phyloP scores from a whole-genome alignment of 2,797 vertebrate genomes.

The Calcarius lapponicus region DNA sequence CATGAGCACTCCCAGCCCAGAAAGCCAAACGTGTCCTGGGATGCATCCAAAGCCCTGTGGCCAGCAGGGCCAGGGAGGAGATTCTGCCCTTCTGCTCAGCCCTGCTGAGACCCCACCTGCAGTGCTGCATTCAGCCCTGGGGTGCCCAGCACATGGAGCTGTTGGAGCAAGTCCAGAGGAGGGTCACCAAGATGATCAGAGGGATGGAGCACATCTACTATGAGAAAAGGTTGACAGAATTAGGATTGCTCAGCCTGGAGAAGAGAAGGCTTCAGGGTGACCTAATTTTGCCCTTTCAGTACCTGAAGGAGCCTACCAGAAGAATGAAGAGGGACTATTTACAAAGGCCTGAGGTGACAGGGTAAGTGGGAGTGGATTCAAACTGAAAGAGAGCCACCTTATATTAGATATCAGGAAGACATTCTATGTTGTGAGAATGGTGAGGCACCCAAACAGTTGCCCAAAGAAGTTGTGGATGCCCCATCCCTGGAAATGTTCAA shows the following conservation, averaged over 20 bases:
- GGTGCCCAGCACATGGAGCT: background rate
- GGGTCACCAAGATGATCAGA: background rate
- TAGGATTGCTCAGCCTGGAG: background rate
- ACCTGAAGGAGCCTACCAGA: background rate
- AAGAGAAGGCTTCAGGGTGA: background rate
- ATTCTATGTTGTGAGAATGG: background rate
- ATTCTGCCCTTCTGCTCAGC: background rate
- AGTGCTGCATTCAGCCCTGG: background rate
- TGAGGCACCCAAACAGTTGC: background rate
- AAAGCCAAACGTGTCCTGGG: background rate
- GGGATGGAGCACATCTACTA: background rate
- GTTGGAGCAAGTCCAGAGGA: background rate
- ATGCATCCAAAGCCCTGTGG: background rate
- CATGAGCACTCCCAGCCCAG: background rate
- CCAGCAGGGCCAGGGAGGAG: background rate
- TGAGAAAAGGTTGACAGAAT: background rate
- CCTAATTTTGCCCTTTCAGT: background rate
- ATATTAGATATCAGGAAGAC: background rate
- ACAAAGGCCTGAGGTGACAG: background rate
- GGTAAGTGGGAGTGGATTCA: background rate
- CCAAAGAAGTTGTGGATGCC: background rate
- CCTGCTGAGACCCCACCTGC: background rate
- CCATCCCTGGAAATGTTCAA: background rate
- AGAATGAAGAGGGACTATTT: background rate
- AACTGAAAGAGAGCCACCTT: background rate